Conservation (phyloP, 2,797 vertebrate species). For the Monodelphis domestica region DNA sequence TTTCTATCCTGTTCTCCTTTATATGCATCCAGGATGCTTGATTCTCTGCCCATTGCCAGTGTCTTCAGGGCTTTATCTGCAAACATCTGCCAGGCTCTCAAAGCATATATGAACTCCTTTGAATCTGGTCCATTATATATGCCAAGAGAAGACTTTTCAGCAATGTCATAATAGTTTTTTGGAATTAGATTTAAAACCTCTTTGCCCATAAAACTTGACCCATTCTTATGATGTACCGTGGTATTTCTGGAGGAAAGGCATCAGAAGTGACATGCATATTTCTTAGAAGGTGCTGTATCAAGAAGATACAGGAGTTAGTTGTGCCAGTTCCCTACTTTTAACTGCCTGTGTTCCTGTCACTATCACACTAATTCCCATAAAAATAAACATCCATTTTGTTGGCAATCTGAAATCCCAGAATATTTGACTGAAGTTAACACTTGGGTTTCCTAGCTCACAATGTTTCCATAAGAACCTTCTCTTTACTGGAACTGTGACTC, state of each 20-base stretch:
- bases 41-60: background rate
- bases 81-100: background rate
- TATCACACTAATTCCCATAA: background rate
- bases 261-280: background rate
- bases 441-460: background rate
- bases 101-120: background rate
- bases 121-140: background rate
- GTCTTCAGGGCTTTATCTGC: background rate
- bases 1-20: background rate
- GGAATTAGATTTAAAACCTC: background rate
- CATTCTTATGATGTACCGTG: background rate
- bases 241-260: background rate
- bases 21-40: background rate
- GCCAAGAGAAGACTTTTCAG: background rate
- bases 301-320: background rate
- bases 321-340: background rate
- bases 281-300: background rate
- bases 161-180: background rate
- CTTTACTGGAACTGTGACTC: slow-evolving; percentile 32
- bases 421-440: background rate
- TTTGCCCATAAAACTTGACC: background rate
- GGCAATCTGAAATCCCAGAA: slow-evolving; percentile 40
- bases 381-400: background rate
- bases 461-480: background rate
- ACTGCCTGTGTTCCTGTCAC: background rate